Evolutionary conservation across 92 coral and sea anemone genomes (phyloP).

Genomic region (Pocillopora grandis): DNA sequence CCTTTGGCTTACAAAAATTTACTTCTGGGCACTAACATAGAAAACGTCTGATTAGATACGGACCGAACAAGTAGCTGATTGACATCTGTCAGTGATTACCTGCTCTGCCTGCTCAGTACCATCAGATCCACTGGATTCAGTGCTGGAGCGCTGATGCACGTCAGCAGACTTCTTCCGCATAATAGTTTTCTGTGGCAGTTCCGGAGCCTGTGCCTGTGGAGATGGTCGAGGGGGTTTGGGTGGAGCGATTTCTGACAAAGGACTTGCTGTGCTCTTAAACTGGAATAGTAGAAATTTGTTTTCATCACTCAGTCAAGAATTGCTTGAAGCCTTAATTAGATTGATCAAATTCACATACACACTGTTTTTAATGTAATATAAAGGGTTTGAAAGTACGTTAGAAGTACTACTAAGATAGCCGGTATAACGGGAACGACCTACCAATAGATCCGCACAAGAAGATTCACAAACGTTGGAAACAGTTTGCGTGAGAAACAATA

Average conservation of each 20-base stretch:
- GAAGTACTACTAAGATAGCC: too few relatives aligned
- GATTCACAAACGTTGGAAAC: too few relatives aligned
- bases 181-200: slow-evolving; percentile 45
- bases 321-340: too few relatives aligned
- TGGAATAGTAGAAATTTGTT: background rate
- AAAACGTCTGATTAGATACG: background rate
- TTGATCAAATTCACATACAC: too few relatives aligned
- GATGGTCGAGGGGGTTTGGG: slow-evolving; percentile 65
- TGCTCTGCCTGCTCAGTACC: slow-evolving; percentile 30
- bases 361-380: too few relatives aligned
- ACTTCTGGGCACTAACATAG: too few relatives aligned
- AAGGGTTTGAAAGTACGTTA: too few relatives aligned
- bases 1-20: too few relatives aligned
- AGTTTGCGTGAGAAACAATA: too few relatives aligned
- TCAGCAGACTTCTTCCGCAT: slow-evolving; percentile 43
- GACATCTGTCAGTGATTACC: slow-evolving; percentile 29
- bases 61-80: background rate
- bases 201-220: slow-evolving; percentile 47
- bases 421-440: too few relatives aligned
- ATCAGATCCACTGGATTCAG: slow-evolving; percentile 69
- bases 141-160: slow-evolving; percentile 64
- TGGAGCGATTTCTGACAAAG: slow-evolving; percentile 46
- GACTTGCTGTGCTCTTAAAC: slow-evolving; percentile 6
- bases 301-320: too few relatives aligned
- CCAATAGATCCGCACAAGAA: too few relatives aligned